Conservation (phyloP, 2,113 vertebrate genomes). For the Puntigrus tetrazona region DNA sequence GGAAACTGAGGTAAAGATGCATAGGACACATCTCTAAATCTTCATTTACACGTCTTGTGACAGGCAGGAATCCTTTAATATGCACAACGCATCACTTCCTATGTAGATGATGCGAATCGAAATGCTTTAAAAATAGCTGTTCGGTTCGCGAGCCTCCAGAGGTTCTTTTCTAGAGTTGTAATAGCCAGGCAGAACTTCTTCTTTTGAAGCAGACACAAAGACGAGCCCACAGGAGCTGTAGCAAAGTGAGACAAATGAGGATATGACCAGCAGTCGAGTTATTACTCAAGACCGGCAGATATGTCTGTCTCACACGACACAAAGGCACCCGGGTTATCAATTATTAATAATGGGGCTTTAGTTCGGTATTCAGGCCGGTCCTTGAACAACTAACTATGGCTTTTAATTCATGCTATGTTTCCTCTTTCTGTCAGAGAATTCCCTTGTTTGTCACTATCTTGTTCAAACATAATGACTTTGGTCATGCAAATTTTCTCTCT, state of each 20-base stretch:
- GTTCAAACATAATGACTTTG: constrained; percentile 43
- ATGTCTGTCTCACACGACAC: constrained; percentile 61
- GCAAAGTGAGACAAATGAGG: constrained; percentile 45
- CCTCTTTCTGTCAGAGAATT: not conserved
- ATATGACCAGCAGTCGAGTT: constrained; percentile 52
- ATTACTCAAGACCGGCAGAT: constrained; percentile 61
- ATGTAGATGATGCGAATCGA: not conserved
- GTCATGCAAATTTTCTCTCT: constrained; percentile 39
- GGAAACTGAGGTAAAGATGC: not conserved
- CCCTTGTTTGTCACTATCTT: constrained; percentile 34
- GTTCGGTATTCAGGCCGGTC: not conserved
- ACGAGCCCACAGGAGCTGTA: constrained; percentile 30
- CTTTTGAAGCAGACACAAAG: constrained; percentile 45
- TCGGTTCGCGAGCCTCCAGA: constrained; percentile 19
- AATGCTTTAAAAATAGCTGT: not conserved
- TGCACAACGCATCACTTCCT: not conserved
- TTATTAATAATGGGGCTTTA: constrained; percentile 59
- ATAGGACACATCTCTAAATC: not conserved
- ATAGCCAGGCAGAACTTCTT: not conserved
- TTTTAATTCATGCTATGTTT: constrained; percentile 34
- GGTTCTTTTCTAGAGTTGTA: not conserved
- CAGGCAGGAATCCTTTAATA: not conserved
- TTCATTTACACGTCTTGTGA: not conserved
- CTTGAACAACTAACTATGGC: constrained; percentile 19
- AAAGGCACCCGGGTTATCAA: constrained; percentile 64